Conservation (phyloP, 1,140 invertebrate species). For the Liolophura sinensis region DNA sequence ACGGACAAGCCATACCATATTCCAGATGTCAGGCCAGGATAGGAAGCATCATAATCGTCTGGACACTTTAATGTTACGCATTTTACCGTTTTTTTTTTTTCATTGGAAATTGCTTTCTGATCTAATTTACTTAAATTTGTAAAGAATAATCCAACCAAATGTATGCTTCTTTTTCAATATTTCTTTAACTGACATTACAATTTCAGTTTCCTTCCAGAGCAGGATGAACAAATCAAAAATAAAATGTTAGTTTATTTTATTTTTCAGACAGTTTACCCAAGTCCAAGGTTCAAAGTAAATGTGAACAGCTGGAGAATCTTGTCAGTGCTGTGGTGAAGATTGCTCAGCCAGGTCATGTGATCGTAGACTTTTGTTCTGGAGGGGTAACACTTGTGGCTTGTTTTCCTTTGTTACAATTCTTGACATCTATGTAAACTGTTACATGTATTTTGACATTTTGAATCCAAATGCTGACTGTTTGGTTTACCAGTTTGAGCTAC, state of each 20-base stretch:
- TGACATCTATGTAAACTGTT: too few species aligned
- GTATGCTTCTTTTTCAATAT: background rate
- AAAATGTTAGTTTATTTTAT: conserved; percentile 5
- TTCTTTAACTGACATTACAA: background rate
- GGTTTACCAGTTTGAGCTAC: too few species aligned
- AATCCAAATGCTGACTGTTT: too few species aligned
- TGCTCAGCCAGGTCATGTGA: conserved; percentile 64
- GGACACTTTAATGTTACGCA: too few species aligned
- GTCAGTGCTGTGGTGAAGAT: conserved; percentile 76
- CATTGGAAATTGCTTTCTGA: too few species aligned
- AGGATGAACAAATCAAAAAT: too few species aligned
- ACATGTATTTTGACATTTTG: too few species aligned
- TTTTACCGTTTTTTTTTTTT: too few species aligned
- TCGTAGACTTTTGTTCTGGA: conserved; percentile 95
- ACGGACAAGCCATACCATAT: too few species aligned
- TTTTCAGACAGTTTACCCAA: conserved; percentile 73
- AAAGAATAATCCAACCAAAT: background rate
- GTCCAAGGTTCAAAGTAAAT: conserved; percentile 76
- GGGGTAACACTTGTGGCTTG: conserved; percentile 59
- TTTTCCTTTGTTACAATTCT: background rate
- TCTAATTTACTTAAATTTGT: too few species aligned
- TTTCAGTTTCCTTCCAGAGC: background rate
- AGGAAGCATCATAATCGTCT: too few species aligned
- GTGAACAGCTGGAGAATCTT: conserved; percentile 87
- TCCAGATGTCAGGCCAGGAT: too few species aligned